Conservation (phyloP, 2,113 vertebrate species). For the Rhynchomys soricoides region DNA sequence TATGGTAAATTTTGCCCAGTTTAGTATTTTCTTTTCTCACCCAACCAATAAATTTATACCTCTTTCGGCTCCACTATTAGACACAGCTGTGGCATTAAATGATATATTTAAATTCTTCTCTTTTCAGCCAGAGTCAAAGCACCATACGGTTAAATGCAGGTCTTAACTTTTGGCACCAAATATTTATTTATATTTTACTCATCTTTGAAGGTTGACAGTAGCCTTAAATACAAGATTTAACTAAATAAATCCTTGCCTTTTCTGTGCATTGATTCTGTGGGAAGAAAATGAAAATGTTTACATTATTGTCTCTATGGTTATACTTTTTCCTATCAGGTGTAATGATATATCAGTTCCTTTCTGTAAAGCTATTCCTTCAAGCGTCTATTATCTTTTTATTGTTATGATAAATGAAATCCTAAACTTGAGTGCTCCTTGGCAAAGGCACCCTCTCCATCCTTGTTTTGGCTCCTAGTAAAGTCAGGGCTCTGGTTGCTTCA, state of each 20-base stretch:
- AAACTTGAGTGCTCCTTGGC: background rate
- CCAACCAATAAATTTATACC: background rate
- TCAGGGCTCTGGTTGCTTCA: background rate
- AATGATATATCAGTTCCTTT: background rate
- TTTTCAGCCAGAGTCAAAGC: background rate
- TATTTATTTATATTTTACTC: background rate
- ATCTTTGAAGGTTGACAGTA: constrained; percentile 35
- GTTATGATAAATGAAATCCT: background rate
- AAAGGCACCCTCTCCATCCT: constrained; percentile 9
- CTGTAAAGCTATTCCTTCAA: constrained; percentile 29
- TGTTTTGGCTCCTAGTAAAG: constrained; percentile 1
- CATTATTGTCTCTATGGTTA: background rate
- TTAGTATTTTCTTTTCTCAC: background rate
- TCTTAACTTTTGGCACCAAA: background rate
- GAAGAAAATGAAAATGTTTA: constrained; percentile 6
- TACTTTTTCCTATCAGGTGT: background rate
- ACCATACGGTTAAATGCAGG: background rate
- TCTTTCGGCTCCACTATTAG: background rate
- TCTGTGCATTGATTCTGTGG: background rate
- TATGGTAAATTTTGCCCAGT: constrained; percentile 4
- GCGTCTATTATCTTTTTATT: constrained; percentile 36
- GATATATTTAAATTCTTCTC: constrained; percentile 14
- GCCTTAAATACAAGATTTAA: background rate
- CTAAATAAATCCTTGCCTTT: constrained; percentile 3
- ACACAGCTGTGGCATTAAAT: constrained; percentile 27